These are phyloP conservation scores for Eptatretus burgeri DNA, from an alignment of 2,113 vertebrate genomes.

Conservation along the genomic window DNA sequence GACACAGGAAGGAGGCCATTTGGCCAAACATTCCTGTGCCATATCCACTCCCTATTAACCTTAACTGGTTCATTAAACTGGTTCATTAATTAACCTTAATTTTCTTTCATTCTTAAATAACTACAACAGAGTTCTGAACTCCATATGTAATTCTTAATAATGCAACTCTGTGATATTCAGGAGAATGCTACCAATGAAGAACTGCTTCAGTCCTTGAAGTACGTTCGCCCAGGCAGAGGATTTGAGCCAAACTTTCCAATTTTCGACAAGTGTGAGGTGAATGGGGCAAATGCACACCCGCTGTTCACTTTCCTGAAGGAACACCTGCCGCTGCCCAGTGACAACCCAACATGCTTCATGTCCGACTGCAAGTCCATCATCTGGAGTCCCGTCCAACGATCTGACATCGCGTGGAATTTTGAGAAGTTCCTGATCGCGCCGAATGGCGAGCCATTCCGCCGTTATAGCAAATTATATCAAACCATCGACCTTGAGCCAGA, in stretches of 20 bases:
- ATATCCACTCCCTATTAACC: too few relatives aligned
- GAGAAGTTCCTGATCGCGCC: conserved; percentile 88
- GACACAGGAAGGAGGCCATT: too few relatives aligned
- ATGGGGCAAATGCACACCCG: conserved; percentile 44
- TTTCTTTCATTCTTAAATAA: too few relatives aligned
- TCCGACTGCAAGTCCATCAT: conserved; percentile 39
- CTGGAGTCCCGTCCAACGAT: conserved; percentile 52
- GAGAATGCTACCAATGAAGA: conserved; percentile 62
- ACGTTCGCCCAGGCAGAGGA: conserved; percentile 50
- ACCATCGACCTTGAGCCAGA: conserved; percentile 56
- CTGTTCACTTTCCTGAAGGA: conserved; percentile 81
- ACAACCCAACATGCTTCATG: conserved; percentile 37
- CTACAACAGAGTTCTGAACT: too few relatives aligned
- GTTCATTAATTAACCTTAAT: too few relatives aligned
- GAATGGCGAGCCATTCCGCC: conserved; percentile 69
- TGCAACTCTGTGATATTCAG: conserved; percentile 15
- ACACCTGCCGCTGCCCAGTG: conserved; percentile 47
- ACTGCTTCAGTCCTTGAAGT: conserved; percentile 46
- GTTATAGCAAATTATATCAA: conserved; percentile 49
- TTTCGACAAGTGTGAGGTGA: conserved; percentile 67
- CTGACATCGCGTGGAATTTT: conserved; percentile 78
- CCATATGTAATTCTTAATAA: too few relatives aligned
- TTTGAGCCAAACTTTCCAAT: conserved; percentile 53
- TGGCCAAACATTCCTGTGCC: too few relatives aligned
- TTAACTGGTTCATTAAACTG: too few relatives aligned